These are phyloP conservation scores for Eospalax fontanierii DNA, from an alignment of 2,797 vertebrate species.

Conservation along the genomic window DNA sequence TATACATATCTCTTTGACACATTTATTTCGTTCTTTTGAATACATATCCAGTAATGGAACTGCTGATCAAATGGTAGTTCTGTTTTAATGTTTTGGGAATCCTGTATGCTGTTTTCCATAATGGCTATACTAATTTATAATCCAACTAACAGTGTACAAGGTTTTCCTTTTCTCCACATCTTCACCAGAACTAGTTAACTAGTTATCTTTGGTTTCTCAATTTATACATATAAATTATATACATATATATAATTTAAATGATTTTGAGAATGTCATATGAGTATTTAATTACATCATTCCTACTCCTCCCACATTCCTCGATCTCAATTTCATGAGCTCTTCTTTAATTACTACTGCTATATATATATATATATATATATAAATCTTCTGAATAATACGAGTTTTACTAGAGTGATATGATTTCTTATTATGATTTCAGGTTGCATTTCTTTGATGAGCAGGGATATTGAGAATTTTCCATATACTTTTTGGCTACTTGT, in stretches of 20 bases:
- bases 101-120: neutral
- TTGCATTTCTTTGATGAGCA: neutral
- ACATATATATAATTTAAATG: too few species aligned
- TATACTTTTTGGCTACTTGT: neutral
- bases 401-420: neutral
- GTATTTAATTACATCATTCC: too few species aligned
- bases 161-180: neutral
- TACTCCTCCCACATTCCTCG: too few species aligned
- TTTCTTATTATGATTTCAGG: neutral
- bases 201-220: too few species aligned
- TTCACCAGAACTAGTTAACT: neutral
- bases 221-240: too few species aligned
- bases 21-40: neutral
- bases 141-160: neutral
- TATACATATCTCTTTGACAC: neutral
- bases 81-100: neutral
- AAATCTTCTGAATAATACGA: neutral
- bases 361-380: too few species aligned
- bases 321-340: too few species aligned
- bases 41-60: neutral
- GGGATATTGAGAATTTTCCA: neutral
- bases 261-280: too few species aligned
- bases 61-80: neutral
- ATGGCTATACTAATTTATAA: neutral
- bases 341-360: too few species aligned